phyloP scores from a whole-genome alignment of 2,113 vertebrate species.

The Grus americana region DNA sequence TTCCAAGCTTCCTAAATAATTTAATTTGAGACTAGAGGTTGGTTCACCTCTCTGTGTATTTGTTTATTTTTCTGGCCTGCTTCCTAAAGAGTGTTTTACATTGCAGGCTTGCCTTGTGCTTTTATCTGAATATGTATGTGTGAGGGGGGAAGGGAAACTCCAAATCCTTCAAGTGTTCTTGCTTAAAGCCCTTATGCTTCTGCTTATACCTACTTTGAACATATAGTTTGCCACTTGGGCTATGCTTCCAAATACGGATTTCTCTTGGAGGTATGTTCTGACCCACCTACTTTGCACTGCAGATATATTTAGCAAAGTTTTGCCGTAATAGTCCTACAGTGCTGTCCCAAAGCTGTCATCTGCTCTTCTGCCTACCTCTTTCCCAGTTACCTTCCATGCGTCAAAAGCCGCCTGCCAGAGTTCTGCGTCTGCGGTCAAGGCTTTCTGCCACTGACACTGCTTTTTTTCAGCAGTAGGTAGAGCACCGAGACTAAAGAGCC shows the following conservation, averaged over 20 bases:
- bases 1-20: neutral
- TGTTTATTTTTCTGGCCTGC: neutral
- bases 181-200: neutral
- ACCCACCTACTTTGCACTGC: constrained; percentile 65
- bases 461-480: neutral
- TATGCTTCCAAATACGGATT: constrained; percentile 60
- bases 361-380: constrained; percentile 4
- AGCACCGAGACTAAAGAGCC: neutral
- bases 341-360: constrained; percentile 52
- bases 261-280: constrained; percentile 70
- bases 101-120: neutral
- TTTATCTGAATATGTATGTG: neutral
- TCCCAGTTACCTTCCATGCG: neutral
- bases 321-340: neutral
- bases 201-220: neutral
- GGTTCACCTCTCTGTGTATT: neutral
- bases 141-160: neutral
- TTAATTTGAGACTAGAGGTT: neutral
- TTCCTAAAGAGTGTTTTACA: neutral
- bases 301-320: constrained; percentile 57
- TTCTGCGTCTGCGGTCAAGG: neutral
- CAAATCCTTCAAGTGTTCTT: constrained; percentile 35
- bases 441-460: neutral
- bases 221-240: constrained; percentile 26
- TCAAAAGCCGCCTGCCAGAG: neutral